phyloP scores from a whole-genome alignment of 2,797 vertebrate genomes.

The Pseudomugil gertrudae region DNA sequence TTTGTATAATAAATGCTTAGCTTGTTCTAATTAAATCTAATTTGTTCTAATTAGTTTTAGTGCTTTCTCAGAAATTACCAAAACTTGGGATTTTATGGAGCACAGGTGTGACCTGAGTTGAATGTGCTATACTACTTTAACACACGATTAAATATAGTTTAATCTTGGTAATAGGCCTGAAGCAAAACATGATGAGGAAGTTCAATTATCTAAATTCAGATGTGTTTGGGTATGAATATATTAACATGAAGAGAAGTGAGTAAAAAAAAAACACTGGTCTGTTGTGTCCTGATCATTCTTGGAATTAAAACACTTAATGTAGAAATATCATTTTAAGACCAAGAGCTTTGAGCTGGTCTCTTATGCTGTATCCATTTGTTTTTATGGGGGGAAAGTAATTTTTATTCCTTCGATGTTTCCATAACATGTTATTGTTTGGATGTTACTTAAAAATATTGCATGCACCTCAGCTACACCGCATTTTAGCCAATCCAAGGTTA shows the following conservation, averaged over 20 bases:
- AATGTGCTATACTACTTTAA: slow-evolving; percentile 72
- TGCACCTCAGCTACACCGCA: slow-evolving; percentile 81
- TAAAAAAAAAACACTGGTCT: slow-evolving; percentile 40
- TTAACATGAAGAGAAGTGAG: no score
- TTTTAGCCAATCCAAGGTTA: no score
- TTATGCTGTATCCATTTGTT: slow-evolving; percentile 83
- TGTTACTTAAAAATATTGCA: slow-evolving; percentile 73
- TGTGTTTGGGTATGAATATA: no score
- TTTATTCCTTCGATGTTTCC: slow-evolving; percentile 73
- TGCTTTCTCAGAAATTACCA: slow-evolving; percentile 87
- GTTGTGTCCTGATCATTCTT: slow-evolving; percentile 48
- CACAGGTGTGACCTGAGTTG: slow-evolving; percentile 81
- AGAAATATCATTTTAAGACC: slow-evolving; percentile 79
- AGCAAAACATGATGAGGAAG: no score
- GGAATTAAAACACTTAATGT: slow-evolving; percentile 60
- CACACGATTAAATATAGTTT: no score
- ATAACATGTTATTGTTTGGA: slow-evolving; percentile 76
- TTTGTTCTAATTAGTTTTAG: no score
- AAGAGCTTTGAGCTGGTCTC: slow-evolving; percentile 83
- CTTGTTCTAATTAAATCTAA: slow-evolving; percentile 80
- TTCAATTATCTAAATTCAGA: slow-evolving; percentile 57
- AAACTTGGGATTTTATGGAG: slow-evolving; percentile 82
- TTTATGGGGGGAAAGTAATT: slow-evolving; percentile 85
- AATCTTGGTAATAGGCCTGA: no score
- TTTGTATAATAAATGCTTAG: slow-evolving; percentile 87